These are phyloP conservation scores for Aspidiotus destructor DNA, from an alignment of 2,888 invertebrate species.

Conservation along the genomic window DNA sequence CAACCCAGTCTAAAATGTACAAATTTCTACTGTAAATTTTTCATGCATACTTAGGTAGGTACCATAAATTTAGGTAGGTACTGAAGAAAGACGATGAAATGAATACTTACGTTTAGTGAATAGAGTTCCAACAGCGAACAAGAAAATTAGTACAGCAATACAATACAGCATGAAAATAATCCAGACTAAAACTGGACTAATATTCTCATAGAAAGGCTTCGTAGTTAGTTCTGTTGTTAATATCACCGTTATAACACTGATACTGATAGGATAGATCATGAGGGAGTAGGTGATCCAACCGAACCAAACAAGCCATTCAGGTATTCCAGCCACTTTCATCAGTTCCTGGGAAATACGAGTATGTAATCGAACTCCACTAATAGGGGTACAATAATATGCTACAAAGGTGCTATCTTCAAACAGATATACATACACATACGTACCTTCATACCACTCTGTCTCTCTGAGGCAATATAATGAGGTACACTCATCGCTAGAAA, in stretches of 20 bases:
- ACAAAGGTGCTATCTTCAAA: not conserved
- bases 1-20: constrained; percentile 19
- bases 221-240: not conserved
- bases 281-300: constrained; percentile 21
- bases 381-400: not conserved
- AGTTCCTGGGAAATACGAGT: constrained; percentile 22
- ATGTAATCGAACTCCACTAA: not conserved
- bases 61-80: too few relatives aligned
- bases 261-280: constrained; percentile 16
- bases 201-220: not conserved
- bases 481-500: constrained; percentile 17
- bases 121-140: constrained; percentile 5
- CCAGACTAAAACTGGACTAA: constrained; percentile 9
- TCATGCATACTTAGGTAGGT: too few relatives aligned
- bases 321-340: constrained; percentile 17
- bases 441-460: constrained; percentile 22
- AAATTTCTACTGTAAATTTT: not conserved
- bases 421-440: not conserved
- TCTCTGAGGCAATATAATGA: constrained; percentile 18
- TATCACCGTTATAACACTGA: not conserved
- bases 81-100: too few relatives aligned
- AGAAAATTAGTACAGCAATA: constrained; percentile 11
- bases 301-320: constrained; percentile 13
- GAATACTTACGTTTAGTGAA: constrained; percentile 15
- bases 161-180: constrained; percentile 18